phyloP scores from a whole-genome alignment of 2,113 vertebrate genomes.

The Zingel zingel region DNA sequence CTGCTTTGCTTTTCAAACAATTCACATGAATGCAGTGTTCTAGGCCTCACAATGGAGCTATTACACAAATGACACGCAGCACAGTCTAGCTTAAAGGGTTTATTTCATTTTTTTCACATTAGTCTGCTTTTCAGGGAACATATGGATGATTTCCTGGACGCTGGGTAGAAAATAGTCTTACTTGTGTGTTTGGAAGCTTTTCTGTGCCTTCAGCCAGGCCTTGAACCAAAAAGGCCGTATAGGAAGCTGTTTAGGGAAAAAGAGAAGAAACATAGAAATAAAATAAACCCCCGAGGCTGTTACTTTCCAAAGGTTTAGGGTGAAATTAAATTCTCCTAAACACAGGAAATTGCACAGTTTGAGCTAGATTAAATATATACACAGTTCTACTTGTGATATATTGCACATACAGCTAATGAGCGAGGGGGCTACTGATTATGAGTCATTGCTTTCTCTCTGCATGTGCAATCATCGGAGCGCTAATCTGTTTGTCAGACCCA shows the following conservation, averaged over 20 bases:
- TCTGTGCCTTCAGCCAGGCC: slow-evolving; percentile 9
- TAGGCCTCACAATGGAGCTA: not conserved
- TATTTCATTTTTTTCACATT: not conserved
- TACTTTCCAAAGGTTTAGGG: slow-evolving; percentile 30
- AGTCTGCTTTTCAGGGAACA: slow-evolving; percentile 3
- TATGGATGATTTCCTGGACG: not conserved
- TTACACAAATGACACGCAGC: not conserved
- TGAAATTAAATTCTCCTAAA: slow-evolving; percentile 59
- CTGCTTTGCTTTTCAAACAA: slow-evolving; percentile 3
- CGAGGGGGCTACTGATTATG: slow-evolving; percentile 53
- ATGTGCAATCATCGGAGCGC: slow-evolving; percentile 29
- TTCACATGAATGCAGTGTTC: not conserved
- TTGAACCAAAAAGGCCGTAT: slow-evolving; percentile 15
- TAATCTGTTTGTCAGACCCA: slow-evolving; percentile 33
- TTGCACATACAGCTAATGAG: slow-evolving; percentile 61
- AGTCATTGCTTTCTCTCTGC: slow-evolving; percentile 37
- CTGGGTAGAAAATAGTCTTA: not conserved
- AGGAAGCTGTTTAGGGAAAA: slow-evolving; percentile 25
- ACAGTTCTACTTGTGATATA: slow-evolving; percentile 55
- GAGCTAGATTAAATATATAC: slow-evolving; percentile 47
- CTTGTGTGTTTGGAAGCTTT: slow-evolving; percentile 8
- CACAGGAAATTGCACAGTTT: slow-evolving; percentile 66
- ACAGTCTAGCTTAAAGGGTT: not conserved
- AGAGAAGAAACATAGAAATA: slow-evolving; percentile 32
- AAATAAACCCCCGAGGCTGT: slow-evolving; percentile 32